A percentile compares a stretch with the other conserved stretches of the same genome.
Evolutionary conservation across 2,888 invertebrate genomes (phyloP).

Genomic region (Drosophila longiperda): DNA sequence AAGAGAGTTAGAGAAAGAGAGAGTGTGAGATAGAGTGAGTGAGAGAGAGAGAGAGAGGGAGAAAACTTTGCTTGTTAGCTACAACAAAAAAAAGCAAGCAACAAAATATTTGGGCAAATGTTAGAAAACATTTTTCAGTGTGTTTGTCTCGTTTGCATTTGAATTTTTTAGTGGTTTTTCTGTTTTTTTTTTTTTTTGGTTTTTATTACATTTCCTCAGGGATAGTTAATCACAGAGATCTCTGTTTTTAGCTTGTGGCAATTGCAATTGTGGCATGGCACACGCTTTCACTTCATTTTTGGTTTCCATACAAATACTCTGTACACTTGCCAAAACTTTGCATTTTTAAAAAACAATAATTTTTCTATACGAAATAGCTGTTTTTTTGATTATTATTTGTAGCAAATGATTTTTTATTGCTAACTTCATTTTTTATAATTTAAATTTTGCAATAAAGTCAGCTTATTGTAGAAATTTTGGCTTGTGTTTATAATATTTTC

Average conservation of each 20-base stretch:
- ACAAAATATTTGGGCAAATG: constrained; percentile 1
- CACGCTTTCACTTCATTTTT: neutral
- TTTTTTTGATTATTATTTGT: too few relatives aligned
- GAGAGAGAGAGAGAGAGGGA: neutral
- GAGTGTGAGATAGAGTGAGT: neutral
- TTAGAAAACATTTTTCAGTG: constrained; percentile 1
- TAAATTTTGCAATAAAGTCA: neutral
- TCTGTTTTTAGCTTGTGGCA: constrained; percentile 20
- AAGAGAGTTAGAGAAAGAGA: neutral
- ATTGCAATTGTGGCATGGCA: constrained; percentile 27
- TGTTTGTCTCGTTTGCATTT: constrained; percentile 5
- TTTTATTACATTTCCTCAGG: constrained; percentile 14
- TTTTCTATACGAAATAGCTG: neutral
- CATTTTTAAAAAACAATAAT: neutral
- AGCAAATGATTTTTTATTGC: neutral
- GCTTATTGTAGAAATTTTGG: neutral
- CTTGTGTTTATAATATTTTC: neutral
- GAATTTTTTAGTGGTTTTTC: neutral
- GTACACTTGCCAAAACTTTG: neutral
- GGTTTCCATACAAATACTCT: neutral
- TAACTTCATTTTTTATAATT: neutral
- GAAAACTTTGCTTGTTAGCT: constrained; percentile 20
- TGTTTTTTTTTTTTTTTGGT: neutral
- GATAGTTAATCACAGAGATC: constrained; percentile 48
- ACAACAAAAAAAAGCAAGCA: neutral